Evolutionary conservation across 2,797 vertebrate genomes (phyloP), one percentile per base, ranked within the genome.

Genomic region (Hemitrygon akajei): DNA sequence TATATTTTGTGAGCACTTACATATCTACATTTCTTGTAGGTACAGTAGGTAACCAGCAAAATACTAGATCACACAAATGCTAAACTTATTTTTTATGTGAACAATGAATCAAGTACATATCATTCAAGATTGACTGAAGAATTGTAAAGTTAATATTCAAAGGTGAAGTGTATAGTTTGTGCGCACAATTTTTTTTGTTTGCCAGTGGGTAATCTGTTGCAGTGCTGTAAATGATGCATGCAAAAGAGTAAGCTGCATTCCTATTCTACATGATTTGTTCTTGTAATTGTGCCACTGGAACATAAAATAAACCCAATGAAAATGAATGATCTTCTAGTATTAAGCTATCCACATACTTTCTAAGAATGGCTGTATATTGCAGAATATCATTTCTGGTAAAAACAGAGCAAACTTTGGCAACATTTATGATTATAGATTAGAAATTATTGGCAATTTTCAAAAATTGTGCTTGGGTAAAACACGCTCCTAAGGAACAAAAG

Each of bases 181-280:
- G 9, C 86, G 58, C 69, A 73, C 37, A 84, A 84, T 40, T 76
- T 76, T 93, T 30, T 91, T 47, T 47, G 47, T 47, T 56, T 76
- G 89, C 40, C 40, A 69, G 93, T 30, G 71, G 40, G 93, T 76
- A 76, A 76, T 56, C 71, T 91, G 37, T 69, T 76, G 34, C 91
- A 76, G 18, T 30, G 71, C 40, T 93, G 37, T 93, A 93, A 93
- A 93, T 93, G 34, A 93, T 93, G 91, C 71, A 58, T 93, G 91
- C 91, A 56, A 18, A 75, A 27, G 47, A 76, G 56, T 93, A 56
- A 76, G 27, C 40, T 75, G 40, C 27, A 25, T 2, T 56, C 40
- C 40, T 93, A 93, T 75, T 69, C 71, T 56, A n/a, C 71, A 69
- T 89, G 18, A 69, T 34, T n/a, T 34, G 34, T 73, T 75, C 25